phyloP scores from a whole-genome alignment of 2,888 invertebrate species.

The Limulus polyphemus region DNA sequence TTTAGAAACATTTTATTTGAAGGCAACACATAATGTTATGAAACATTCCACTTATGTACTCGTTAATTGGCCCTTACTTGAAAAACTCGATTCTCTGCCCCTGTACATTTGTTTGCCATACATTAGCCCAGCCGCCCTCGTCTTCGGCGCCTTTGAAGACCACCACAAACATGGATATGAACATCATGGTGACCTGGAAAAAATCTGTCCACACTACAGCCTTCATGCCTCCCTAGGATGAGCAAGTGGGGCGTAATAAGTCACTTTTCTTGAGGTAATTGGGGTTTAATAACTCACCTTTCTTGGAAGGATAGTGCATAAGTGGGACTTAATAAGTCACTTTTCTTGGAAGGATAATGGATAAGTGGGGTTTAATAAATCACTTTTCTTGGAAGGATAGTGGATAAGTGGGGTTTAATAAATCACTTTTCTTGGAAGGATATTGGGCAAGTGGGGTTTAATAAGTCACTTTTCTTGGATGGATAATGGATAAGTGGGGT shows the following conservation, averaged over 20 bases:
- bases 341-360: too few species aligned
- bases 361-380: too few species aligned
- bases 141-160: slow-evolving; percentile 29
- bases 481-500: background rate
- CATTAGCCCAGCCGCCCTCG: slow-evolving; percentile 26
- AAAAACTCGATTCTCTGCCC: slow-evolving; percentile 24
- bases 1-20: background rate
- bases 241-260: background rate
- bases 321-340: too few species aligned
- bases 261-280: too few species aligned
- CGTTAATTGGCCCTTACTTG: slow-evolving; percentile 7
- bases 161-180: slow-evolving; percentile 33
- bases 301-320: too few species aligned
- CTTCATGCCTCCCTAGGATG: slow-evolving; percentile 35
- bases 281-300: too few species aligned
- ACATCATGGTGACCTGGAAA: slow-evolving; percentile 34
- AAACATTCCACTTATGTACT: background rate
- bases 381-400: too few species aligned
- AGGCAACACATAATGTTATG: background rate
- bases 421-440: too few species aligned
- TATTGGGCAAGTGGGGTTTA: too few species aligned
- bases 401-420: too few species aligned
- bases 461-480: too few species aligned
- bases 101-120: slow-evolving; percentile 24
- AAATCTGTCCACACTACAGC: slow-evolving; percentile 38